phyloP scores from a whole-genome alignment of 2,113 vertebrate species.

The Hiodon alosoides region DNA sequence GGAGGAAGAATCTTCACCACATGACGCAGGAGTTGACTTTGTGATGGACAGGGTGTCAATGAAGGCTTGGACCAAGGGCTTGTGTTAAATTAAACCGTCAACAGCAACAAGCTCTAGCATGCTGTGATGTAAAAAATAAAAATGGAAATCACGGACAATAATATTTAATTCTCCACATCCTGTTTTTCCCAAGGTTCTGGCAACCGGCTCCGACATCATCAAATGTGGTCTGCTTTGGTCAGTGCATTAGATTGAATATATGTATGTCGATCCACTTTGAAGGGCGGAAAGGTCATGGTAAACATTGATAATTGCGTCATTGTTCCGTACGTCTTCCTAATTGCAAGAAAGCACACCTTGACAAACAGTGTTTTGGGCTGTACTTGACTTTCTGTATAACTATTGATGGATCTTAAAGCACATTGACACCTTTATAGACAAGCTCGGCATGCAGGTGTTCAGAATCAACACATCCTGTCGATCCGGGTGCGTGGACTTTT shows the following conservation, averaged over 20 bases:
- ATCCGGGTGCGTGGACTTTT: background rate
- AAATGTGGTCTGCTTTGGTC: conserved; percentile 49
- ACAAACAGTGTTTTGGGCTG: conserved; percentile 26
- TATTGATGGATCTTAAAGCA: conserved; percentile 17
- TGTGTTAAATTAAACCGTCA: too few relatives aligned
- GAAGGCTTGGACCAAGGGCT: too few relatives aligned
- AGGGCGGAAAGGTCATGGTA: conserved; percentile 6
- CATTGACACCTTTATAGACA: conserved; percentile 23
- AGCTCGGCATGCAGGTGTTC: background rate
- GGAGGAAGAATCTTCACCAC: background rate
- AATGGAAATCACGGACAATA: conserved; percentile 7
- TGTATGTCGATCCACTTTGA: conserved; percentile 34
- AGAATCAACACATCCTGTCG: background rate
- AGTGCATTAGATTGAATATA: conserved; percentile 46
- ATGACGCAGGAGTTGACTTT: background rate
- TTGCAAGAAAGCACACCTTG: conserved; percentile 9
- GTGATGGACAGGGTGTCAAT: background rate
- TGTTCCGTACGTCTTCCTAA: conserved; percentile 20
- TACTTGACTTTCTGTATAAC: conserved; percentile 19
- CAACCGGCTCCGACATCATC: conserved; percentile 47
- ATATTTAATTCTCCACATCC: conserved; percentile 28
- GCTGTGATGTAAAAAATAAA: background rate
- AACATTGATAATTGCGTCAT: conserved; percentile 39
- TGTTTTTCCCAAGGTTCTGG: conserved; percentile 39
- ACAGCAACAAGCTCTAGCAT: too few relatives aligned